Base-by-base conservation (phyloP, 2,888 invertebrate species). In the Epinotia bilunana region DNA sequence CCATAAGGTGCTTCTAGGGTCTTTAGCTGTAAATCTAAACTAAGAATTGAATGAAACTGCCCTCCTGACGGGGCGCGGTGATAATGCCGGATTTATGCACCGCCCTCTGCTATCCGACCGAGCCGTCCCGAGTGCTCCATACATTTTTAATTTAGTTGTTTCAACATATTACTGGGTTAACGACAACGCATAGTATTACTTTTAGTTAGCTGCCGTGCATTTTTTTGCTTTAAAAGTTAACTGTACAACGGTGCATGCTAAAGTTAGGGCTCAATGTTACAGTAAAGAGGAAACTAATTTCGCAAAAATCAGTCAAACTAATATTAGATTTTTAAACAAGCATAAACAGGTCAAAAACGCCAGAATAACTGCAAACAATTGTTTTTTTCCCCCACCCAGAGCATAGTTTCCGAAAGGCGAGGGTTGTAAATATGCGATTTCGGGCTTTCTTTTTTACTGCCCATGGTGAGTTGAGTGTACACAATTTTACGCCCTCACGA, bases 1-100 rank as follows among this genome's bases (percentile, higher is more conserved):
- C 78, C 71, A 78, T 77, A 80, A 82, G 80, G 79, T 80, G 78
- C 80, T 77, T 79, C 81, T 81, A 81, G 79, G 83, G 82, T 72
- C 74, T 76, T 73, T 79, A 78, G 77, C 80, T 80, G 83, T 90
- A 90, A 89, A 89, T 90, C 83, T 80, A 80, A 80, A 76, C 75
- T 81, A 84, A 83, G 86, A 91, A 92, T 92, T 91, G 91, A 92
- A 91, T 92, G 86, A 88, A 92, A 92, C 87, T 87, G 88, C 84
- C 81, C 85, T 85, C 87, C 78, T 82, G 91, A 88, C 90, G 86
- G 88, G 80, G 78, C 79, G 75, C 83, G 80, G 84, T 82, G 91
- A 92, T 92, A 92, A 91, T 90, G 86, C 82, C 70, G 84, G 87
- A 91, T 92, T 91, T 92, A 92, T 90, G 84, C 81, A 79, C 75